phyloP scores from a whole-genome alignment of 2,888 invertebrate genomes.

The Parnassius orleans region DNA sequence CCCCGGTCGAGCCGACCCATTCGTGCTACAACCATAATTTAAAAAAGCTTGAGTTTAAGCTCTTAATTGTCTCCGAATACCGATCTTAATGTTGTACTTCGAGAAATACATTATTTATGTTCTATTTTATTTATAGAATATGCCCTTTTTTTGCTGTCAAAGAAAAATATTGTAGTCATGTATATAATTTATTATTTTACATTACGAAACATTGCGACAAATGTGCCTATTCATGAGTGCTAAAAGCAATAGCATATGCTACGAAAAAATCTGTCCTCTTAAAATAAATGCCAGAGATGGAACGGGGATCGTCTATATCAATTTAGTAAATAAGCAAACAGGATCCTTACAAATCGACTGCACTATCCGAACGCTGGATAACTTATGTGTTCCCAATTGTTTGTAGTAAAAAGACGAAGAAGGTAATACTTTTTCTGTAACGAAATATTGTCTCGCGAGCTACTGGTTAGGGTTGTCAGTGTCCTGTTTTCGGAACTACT shows the following conservation, averaged over 20 bases:
- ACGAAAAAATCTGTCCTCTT: slow-evolving; percentile 7
- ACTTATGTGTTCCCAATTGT: slow-evolving; percentile 49
- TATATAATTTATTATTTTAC: too few relatives aligned
- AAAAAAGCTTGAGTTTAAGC: too few relatives aligned
- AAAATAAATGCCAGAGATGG: neutral
- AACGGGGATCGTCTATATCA: slow-evolving; percentile 23
- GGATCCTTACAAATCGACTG: slow-evolving; percentile 35
- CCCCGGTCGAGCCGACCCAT: too few relatives aligned
- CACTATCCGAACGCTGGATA: slow-evolving; percentile 38
- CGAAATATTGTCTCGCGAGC: slow-evolving; percentile 32
- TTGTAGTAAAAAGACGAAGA: slow-evolving; percentile 42
- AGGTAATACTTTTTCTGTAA: slow-evolving; percentile 37
- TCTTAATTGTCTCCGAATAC: too few relatives aligned
- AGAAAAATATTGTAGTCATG: too few relatives aligned
- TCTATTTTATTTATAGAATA: too few relatives aligned
- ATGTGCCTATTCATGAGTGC: neutral
- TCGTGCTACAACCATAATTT: too few relatives aligned
- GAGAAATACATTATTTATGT: too few relatives aligned
- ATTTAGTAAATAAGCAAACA: slow-evolving; percentile 30
- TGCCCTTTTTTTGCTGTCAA: too few relatives aligned
- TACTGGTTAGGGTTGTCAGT: slow-evolving; percentile 19
- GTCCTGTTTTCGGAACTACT: too few relatives aligned
- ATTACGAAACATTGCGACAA: neutral
- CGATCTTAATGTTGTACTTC: too few relatives aligned
- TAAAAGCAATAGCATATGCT: neutral